phyloP scores from a whole-genome alignment of 2,888 invertebrate genomes.

The Melolontha melolontha region DNA sequence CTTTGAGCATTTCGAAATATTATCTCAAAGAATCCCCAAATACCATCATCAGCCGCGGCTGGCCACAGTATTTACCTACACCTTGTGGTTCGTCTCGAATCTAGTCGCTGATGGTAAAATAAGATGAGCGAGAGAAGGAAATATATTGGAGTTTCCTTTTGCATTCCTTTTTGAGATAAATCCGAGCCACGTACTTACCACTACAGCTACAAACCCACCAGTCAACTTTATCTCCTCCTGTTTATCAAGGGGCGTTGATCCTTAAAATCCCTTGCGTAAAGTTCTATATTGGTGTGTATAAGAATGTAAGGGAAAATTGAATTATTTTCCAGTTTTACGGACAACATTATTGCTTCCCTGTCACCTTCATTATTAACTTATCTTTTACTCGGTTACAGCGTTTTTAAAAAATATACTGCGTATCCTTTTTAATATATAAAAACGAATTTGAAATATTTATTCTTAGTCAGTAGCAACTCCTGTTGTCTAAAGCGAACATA shows the following conservation, averaged over 20 bases:
- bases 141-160: conserved; percentile 25
- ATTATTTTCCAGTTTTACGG: conserved; percentile 31
- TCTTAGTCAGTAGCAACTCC: too few relatives aligned
- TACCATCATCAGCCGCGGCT: conserved; percentile 27
- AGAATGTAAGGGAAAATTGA: conserved; percentile 35
- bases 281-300: conserved; percentile 29
- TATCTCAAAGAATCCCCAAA: conserved; percentile 34
- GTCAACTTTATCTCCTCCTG: conserved; percentile 26
- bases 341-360: conserved; percentile 31
- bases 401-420: neutral
- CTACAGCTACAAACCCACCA: conserved; percentile 14
- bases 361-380: conserved; percentile 31
- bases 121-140: conserved; percentile 10
- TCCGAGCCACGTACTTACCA: conserved; percentile 33
- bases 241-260: conserved; percentile 31
- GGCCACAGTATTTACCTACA: conserved; percentile 18
- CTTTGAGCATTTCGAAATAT: conserved; percentile 32
- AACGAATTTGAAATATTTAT: too few relatives aligned
- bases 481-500: too few relatives aligned
- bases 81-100: conserved; percentile 19
- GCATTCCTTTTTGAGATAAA: conserved; percentile 33
- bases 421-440: too few relatives aligned
- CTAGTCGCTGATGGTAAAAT: conserved; percentile 15
- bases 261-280: conserved; percentile 27
- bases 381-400: neutral